phyloP scores from a whole-genome alignment of 2,797 vertebrate species.

The Hybognathus amarus region DNA sequence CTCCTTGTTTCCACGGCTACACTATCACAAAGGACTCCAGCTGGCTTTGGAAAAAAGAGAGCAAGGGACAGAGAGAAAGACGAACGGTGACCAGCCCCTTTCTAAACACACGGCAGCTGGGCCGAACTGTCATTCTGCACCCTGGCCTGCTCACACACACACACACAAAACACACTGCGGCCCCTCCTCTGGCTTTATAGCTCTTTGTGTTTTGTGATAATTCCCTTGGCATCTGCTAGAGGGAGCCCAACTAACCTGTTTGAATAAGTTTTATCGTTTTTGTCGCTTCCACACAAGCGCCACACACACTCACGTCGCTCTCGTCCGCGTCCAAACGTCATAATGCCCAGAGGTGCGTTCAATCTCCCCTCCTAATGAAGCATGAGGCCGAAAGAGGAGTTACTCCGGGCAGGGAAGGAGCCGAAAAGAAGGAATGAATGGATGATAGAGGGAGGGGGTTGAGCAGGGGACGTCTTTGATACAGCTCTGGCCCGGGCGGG shows the following conservation, averaged over 20 bases:
- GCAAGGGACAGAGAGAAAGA: conserved; percentile 46
- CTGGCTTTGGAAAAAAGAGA: conserved; percentile 69
- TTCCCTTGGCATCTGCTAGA: conserved; percentile 72
- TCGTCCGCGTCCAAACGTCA: conserved; percentile 11
- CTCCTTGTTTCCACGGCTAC: conserved; percentile 72
- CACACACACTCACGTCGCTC: conserved; percentile 9
- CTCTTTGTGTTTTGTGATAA: conserved; percentile 70
- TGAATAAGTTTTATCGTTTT: conserved; percentile 29
- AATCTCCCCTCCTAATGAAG: conserved; percentile 48
- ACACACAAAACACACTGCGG: conserved; percentile 10
- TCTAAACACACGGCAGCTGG: conserved; percentile 75
- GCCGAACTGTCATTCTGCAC: conserved; percentile 75
- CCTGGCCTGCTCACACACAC: conserved; percentile 53
- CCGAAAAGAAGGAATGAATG: conserved; percentile 45
- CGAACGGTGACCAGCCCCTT: conserved; percentile 59
- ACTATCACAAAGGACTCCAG: conserved; percentile 78
- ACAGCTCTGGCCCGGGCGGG: conserved; percentile 11
- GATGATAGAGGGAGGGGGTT: conserved; percentile 28
- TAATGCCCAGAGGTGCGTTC: conserved; percentile 47
- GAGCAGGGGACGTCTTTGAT: conserved; percentile 43
- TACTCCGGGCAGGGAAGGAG: conserved; percentile 22
- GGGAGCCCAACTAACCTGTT: conserved; percentile 71
- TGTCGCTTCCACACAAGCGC: background rate
- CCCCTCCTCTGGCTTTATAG: conserved; percentile 62
- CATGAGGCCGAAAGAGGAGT: conserved; percentile 40